These are phyloP conservation scores for Alfaro cultratus DNA, from an alignment of 2,797 vertebrate species.

Conservation along the genomic window DNA sequence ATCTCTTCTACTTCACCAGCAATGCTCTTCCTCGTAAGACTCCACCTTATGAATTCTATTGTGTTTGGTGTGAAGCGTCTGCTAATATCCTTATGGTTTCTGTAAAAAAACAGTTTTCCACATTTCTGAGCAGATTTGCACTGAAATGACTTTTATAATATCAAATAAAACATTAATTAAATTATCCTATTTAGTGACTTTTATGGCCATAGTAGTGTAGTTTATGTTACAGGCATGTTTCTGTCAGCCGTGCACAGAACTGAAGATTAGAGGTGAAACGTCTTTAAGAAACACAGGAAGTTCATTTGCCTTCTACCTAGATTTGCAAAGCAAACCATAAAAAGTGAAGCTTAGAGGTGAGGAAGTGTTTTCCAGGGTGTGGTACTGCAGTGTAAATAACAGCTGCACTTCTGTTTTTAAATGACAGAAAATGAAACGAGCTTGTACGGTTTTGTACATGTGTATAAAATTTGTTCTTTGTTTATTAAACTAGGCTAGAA, in stretches of 20 bases:
- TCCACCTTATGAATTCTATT: background rate
- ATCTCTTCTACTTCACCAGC: slow-evolving; percentile 84
- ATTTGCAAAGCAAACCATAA: too few relatives aligned
- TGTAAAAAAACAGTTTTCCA: background rate
- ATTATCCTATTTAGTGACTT: too few relatives aligned
- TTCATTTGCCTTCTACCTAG: too few relatives aligned
- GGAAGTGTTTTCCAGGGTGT: too few relatives aligned
- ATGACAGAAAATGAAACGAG: background rate
- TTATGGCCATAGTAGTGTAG: too few relatives aligned
- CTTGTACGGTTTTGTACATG: background rate
- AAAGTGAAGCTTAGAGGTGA: too few relatives aligned
- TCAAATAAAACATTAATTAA: too few relatives aligned
- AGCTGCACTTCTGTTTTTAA: background rate
- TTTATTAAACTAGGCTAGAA: background rate
- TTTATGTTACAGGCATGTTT: background rate
- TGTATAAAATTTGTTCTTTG: too few relatives aligned
- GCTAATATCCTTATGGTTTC: background rate
- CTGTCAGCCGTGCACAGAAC: background rate
- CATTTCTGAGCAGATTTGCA: background rate
- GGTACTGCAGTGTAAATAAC: too few relatives aligned
- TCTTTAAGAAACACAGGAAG: too few relatives aligned
- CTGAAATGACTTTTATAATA: background rate
- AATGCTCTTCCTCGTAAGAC: slow-evolving; percentile 79
- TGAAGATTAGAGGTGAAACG: too few relatives aligned
- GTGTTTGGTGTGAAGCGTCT: background rate